These are phyloP conservation scores for Eilema sororculum DNA, from an alignment of 2,888 invertebrate species.

Conservation along the genomic window DNA sequence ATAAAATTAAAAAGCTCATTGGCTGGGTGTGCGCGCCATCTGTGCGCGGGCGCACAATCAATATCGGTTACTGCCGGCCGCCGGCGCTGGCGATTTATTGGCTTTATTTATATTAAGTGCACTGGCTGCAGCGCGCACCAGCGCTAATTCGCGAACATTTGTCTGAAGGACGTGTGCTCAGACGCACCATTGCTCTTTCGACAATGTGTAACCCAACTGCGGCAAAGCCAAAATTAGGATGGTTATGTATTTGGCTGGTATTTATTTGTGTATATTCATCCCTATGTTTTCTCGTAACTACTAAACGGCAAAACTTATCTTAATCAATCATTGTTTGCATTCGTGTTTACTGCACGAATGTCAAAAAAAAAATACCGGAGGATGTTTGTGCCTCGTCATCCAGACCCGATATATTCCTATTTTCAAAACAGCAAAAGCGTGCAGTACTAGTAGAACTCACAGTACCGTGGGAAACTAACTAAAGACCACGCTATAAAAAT, in stretches of 20 bases:
- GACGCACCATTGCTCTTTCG: background rate
- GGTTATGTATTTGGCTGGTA: background rate
- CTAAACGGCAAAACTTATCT: background rate
- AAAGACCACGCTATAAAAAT: too few species aligned
- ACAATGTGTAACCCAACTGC: background rate
- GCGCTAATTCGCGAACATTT: constrained; percentile 42
- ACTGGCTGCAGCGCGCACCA: constrained; percentile 32
- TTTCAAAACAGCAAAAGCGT: too few species aligned
- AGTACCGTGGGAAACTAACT: too few species aligned
- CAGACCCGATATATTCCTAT: too few species aligned
- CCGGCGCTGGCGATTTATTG: constrained; percentile 60
- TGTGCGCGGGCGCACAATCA: constrained; percentile 57
- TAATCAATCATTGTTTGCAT: background rate
- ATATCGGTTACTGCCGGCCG: constrained; percentile 61
- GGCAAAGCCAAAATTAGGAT: background rate
- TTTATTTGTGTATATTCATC: background rate
- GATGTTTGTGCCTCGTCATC: too few species aligned
- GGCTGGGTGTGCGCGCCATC: constrained; percentile 52
- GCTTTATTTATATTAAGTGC: constrained; percentile 55
- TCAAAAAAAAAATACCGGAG: too few species aligned
- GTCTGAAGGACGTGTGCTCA: constrained; percentile 12
- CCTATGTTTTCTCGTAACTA: background rate
- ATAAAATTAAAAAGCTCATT: constrained; percentile 39
- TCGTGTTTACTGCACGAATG: background rate
- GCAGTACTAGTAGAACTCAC: too few species aligned